Conservation (phyloP, 2,888 invertebrate species). For the Heliconius sara region DNA sequence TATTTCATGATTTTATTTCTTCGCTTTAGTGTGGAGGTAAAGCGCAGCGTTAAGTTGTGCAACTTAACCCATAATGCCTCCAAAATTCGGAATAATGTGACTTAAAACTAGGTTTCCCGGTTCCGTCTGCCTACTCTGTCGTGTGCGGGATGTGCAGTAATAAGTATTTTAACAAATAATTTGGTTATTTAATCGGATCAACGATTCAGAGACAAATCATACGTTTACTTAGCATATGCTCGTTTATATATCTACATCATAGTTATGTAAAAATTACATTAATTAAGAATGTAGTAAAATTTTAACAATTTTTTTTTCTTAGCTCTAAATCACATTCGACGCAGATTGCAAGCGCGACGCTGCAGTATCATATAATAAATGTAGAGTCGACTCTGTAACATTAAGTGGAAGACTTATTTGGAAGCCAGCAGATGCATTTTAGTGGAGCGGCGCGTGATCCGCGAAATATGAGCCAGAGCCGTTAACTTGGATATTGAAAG, state of each 20-base stretch:
- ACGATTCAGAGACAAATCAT: no score
- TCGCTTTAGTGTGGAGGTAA: neutral
- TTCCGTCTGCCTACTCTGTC: neutral
- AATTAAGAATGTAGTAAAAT: neutral
- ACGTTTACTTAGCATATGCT: no score
- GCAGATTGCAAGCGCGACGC: constrained; percentile 5
- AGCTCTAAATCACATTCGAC: neutral
- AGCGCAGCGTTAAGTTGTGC: no score
- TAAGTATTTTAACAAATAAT: no score
- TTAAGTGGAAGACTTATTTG: constrained; percentile 37
- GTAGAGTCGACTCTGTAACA: constrained; percentile 35
- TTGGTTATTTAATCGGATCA: no score
- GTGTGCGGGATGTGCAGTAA: no score
- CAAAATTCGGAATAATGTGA: neutral
- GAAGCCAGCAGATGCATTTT: constrained; percentile 61
- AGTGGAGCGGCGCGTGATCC: constrained; percentile 64
- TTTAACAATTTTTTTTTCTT: neutral
- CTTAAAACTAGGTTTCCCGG: neutral
- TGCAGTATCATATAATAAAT: constrained; percentile 16
- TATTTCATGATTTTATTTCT: neutral
- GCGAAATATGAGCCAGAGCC: constrained; percentile 36
- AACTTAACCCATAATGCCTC: no score
- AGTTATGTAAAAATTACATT: no score
- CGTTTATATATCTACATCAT: no score
- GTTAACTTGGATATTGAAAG: constrained; percentile 57